Evolutionary conservation across 2,113 vertebrate species (phyloP), one percentile per base, ranked within the genome.

Genomic region (Thermophis baileyi): DNA sequence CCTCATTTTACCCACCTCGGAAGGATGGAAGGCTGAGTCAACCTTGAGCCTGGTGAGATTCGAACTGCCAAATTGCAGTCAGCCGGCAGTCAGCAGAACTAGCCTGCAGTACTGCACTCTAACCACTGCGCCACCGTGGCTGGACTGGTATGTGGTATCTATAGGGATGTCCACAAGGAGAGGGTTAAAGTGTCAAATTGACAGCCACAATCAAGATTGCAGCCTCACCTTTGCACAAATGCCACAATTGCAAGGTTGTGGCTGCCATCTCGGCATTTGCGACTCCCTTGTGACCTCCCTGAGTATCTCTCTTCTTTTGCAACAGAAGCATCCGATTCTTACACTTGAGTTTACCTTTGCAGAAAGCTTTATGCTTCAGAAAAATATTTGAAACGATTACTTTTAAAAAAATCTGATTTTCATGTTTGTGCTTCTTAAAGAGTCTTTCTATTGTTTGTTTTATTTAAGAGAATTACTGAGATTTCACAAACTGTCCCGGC

Each of bases 321-420:
- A 97, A 97, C 95, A 92, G 96, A 96, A 96, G 95, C 91, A 94
- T 96, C 95, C 92, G 51, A 96, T 96, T 96, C 95, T 94, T 85
- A 93, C 85, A 90, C 91, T 96, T 96, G 95, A 57, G 92, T 88
- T 93, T 95, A 94, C 95, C 93, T 87, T 89, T 90, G 91, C 85
- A 96, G 96, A 91, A 96, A 93, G 92, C 95, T 96, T 94, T 93
- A 93, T 89, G 89, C 95, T 96, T 96, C 96, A 97, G 96, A 97
- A 96, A 94, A 90, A 90, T 91, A 95, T 94, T 96, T 96, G 96
- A 94, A 97, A 96, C 96, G 91, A 96, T 97, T 97, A 63, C 27
- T 30, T 63, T 14, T 14, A 25, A 14, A 74, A 74, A 74, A 35
- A 16, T 69, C 63, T 74, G 6, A 74, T 74, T 40, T 74, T 74